These are phyloP conservation scores for Thecocarcelia acutangulata DNA, from an alignment of 2,888 invertebrate species.

Conservation along the genomic window DNA sequence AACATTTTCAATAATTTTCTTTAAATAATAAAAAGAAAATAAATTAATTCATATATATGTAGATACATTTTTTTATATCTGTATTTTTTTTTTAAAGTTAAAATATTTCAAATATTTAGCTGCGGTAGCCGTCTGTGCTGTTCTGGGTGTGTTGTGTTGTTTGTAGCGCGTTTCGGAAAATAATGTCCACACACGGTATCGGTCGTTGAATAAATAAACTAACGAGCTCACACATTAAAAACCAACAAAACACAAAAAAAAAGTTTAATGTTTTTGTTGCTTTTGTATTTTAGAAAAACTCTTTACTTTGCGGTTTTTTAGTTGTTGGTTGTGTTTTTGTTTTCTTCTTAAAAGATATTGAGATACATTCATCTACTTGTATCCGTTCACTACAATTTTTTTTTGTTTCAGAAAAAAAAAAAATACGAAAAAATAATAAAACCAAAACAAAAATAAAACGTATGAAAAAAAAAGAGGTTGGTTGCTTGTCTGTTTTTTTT, in stretches of 20 bases:
- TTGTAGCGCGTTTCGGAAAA: conserved; percentile 79
- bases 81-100: background rate
- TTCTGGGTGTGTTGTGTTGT: conserved; percentile 55
- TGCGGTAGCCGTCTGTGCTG: conserved; percentile 25
- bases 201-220: conserved; percentile 81
- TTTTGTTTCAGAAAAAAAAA: conserved; percentile 25
- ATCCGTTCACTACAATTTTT: conserved; percentile 50
- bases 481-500: conserved; percentile 40
- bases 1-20: conserved; percentile 16
- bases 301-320: conserved; percentile 62
- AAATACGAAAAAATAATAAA: conserved; percentile 13
- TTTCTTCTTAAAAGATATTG: conserved; percentile 60
- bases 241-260: conserved; percentile 58
- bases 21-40: too few relatives aligned
- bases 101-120: conserved; percentile 48
- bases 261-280: conserved; percentile 41
- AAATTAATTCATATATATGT: background rate
- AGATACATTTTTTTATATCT: background rate
- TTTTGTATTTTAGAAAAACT: conserved; percentile 64
- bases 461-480: conserved; percentile 53
- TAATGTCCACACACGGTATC: conserved; percentile 81
- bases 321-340: conserved; percentile 43
- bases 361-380: conserved; percentile 64
- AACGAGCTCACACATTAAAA: conserved; percentile 68
- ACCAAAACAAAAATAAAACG: conserved; percentile 37